Percentiles rank a stretch among this genome's conserved stretches.
phyloP scores from a whole-genome alignment of 2,113 vertebrate species.

The Elgaria multicarinata region DNA sequence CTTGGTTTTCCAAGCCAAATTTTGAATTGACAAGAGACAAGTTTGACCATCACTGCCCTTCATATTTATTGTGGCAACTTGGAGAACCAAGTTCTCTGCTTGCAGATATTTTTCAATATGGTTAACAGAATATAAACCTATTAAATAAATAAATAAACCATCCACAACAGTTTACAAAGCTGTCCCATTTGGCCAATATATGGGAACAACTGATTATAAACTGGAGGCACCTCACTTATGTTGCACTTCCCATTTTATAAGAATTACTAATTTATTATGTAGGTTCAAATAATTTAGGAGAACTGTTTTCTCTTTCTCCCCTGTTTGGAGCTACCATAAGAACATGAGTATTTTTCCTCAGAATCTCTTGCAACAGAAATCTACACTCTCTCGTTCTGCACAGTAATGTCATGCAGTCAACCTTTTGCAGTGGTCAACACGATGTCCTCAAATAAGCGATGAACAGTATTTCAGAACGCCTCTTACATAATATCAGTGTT shows the following conservation, averaged over 20 bases:
- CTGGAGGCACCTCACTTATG: background rate
- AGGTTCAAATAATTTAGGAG: background rate
- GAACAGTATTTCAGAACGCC: conserved; percentile 52
- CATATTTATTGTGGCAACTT: background rate
- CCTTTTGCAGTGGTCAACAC: background rate
- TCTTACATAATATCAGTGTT: conserved; percentile 60
- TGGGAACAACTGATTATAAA: background rate
- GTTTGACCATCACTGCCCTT: background rate
- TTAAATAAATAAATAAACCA: too few relatives aligned
- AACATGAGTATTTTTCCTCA: background rate
- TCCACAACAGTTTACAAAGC: background rate
- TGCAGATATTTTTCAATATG: background rate
- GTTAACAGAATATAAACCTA: background rate
- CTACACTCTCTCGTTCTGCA: background rate
- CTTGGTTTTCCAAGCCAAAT: background rate
- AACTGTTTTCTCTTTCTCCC: background rate
- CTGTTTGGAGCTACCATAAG: background rate
- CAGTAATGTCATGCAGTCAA: background rate
- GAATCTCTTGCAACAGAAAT: background rate
- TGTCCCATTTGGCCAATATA: background rate
- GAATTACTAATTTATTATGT: background rate
- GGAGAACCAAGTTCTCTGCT: background rate
- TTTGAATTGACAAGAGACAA: background rate
- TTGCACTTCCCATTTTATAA: background rate
- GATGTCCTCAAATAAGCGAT: conserved; percentile 30